A percentile compares a stretch with the other conserved stretches of the same genome.
Evolutionary conservation across 2,888 invertebrate species (phyloP).

Genomic region (Andrena hattorfiana): DNA sequence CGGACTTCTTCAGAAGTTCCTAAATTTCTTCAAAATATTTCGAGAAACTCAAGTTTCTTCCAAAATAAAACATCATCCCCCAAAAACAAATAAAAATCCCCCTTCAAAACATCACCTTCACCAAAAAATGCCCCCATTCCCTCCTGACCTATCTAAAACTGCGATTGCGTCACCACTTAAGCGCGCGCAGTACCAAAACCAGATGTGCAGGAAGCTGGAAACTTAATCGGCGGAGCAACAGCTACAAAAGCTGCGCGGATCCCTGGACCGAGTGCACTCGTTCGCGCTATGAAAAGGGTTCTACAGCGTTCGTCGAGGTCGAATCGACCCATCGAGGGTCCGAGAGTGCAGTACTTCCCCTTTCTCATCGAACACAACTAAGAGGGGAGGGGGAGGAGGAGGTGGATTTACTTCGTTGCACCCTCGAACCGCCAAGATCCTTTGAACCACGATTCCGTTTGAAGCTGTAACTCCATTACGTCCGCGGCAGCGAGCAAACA

Average conservation of each 20-base stretch:
- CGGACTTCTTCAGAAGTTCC: too few relatives aligned
- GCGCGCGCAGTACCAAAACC: not conserved
- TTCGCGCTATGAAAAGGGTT: not conserved
- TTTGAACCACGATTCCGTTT: conserved; percentile 5
- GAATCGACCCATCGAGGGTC: not conserved
- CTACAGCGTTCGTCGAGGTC: not conserved
- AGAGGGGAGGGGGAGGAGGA: not conserved
- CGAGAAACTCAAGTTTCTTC: too few relatives aligned
- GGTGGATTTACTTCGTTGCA: not conserved
- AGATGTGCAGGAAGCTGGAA: not conserved
- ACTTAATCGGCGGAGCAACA: conserved; percentile 1
- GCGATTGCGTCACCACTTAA: not conserved
- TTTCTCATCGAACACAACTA: not conserved
- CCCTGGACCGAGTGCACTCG: not conserved
- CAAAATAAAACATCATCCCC: too few relatives aligned
- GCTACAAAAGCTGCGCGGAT: not conserved
- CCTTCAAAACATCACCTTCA: too few relatives aligned
- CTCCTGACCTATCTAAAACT: not conserved
- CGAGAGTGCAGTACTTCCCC: conserved; percentile 3
- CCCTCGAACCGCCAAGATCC: not conserved
- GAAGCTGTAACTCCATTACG: conserved; percentile 11
- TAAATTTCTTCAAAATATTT: too few relatives aligned
- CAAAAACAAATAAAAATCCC: too few relatives aligned
- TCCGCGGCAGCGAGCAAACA: conserved; percentile 5
- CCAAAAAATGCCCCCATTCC: too few relatives aligned